Percentiles rank a stretch among this genome's conserved stretches.
These are phyloP conservation scores for Eufriesea mexicana DNA, from an alignment of 1,140 invertebrate species.

Conservation along the genomic window DNA sequence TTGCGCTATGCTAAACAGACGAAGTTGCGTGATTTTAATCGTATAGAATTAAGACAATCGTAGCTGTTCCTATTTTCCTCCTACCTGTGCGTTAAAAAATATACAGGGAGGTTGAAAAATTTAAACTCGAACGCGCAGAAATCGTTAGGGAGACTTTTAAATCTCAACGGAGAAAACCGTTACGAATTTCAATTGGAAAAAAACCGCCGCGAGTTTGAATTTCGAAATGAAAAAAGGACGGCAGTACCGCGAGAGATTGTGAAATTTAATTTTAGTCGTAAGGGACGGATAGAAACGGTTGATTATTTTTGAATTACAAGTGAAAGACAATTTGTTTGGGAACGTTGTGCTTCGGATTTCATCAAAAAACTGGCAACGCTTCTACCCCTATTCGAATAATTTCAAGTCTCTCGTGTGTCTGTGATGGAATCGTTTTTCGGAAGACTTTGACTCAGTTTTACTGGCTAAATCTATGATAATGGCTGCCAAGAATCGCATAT, in stretches of 20 bases:
- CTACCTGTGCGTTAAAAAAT: too few species aligned
- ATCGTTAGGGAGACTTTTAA: too few species aligned
- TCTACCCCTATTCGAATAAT: slow-evolving; percentile 31
- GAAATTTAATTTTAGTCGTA: neutral
- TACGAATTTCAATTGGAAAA: too few species aligned
- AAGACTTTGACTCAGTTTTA: slow-evolving; percentile 47
- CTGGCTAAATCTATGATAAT: slow-evolving; percentile 51
- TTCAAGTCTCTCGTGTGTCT: slow-evolving; percentile 6
- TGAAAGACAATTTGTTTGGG: neutral
- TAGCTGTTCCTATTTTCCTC: neutral
- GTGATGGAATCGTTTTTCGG: slow-evolving; percentile 22
- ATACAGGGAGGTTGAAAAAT: too few species aligned
- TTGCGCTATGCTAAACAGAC: neutral
- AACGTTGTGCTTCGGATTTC: slow-evolving; percentile 3
- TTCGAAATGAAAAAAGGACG: too few species aligned
- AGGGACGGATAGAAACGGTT: neutral
- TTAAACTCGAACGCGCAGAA: too few species aligned
- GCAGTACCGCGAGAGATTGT: neutral
- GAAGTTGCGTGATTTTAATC: neutral
- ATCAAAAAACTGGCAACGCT: slow-evolving; percentile 60
- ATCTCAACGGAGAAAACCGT: too few species aligned
- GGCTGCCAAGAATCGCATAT: slow-evolving; percentile 60
- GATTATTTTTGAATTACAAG: neutral
- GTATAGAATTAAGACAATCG: neutral
- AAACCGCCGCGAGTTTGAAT: too few species aligned